Conservation (phyloP, 2,113 vertebrate genomes). For the Channa maculata region DNA sequence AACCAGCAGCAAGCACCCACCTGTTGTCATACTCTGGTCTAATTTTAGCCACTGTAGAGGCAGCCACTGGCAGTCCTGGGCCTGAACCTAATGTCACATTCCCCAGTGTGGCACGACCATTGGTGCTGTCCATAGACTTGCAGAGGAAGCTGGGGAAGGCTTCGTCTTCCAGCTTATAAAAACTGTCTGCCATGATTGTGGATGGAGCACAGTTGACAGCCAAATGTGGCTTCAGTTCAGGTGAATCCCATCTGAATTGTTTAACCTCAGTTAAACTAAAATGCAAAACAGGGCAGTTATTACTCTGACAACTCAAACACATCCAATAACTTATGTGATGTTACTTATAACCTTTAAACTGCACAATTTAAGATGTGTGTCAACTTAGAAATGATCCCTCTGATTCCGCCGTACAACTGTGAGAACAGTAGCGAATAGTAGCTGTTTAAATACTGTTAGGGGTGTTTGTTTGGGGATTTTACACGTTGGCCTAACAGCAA, state of each 20-base stretch:
- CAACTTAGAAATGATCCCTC: background rate
- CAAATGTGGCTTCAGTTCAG: constrained; percentile 48
- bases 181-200: constrained; percentile 84
- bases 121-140: constrained; percentile 82
- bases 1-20: constrained; percentile 77
- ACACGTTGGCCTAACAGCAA: background rate
- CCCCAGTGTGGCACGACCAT: constrained; percentile 80
- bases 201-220: constrained; percentile 5
- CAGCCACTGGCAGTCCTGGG: constrained; percentile 92
- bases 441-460: no score
- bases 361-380: background rate
- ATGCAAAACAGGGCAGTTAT: no score
- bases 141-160: constrained; percentile 89
- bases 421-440: background rate
- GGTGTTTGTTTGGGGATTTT: background rate
- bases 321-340: background rate
- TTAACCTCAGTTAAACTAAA: background rate
- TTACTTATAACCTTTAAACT: background rate
- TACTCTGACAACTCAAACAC: background rate
- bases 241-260: constrained; percentile 50
- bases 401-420: background rate
- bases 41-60: constrained; percentile 92
- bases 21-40: constrained; percentile 82
- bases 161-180: constrained; percentile 90
- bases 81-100: constrained; percentile 90